Evolutionary conservation across 2,113 vertebrate genomes (phyloP).

Genomic region (Eleginops maclovinus): DNA sequence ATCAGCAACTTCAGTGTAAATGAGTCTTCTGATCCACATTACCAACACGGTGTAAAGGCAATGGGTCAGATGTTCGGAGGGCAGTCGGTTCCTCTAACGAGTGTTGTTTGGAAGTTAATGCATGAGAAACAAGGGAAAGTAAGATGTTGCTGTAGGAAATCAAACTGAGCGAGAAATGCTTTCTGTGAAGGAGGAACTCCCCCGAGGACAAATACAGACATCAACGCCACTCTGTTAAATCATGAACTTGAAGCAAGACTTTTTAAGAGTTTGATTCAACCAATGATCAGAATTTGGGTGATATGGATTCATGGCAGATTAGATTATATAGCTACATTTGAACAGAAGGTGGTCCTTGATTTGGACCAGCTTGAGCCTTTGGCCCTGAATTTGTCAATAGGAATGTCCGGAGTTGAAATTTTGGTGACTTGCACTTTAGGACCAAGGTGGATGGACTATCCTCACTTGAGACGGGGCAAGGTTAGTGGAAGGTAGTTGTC

Average conservation of each 20-base stretch:
- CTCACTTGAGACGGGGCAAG: neutral
- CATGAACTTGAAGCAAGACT: neutral
- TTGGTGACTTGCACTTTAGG: neutral
- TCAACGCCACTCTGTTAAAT: constrained; percentile 1
- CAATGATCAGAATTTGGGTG: too few species aligned
- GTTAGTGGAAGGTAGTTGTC: neutral
- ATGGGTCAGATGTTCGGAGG: neutral
- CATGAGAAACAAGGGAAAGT: neutral
- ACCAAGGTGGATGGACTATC: too few species aligned
- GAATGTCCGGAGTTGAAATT: neutral
- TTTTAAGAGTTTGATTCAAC: neutral
- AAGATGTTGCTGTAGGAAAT: neutral
- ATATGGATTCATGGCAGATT: neutral
- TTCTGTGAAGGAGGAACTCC: neutral
- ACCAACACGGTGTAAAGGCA: neutral
- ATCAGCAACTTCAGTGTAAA: neutral
- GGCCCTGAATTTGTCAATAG: neutral
- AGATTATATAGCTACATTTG: neutral
- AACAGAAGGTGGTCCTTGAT: neutral
- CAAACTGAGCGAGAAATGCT: neutral
- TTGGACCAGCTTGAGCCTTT: neutral
- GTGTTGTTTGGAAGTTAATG: neutral
- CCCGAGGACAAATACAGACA: neutral
- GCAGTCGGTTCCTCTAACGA: neutral
- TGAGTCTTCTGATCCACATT: neutral